Percentiles rank a stretch among this genome's conserved stretches.
phyloP scores from a whole-genome alignment of 2,797 vertebrate genomes.

The Aldrovandia affinis region DNA sequence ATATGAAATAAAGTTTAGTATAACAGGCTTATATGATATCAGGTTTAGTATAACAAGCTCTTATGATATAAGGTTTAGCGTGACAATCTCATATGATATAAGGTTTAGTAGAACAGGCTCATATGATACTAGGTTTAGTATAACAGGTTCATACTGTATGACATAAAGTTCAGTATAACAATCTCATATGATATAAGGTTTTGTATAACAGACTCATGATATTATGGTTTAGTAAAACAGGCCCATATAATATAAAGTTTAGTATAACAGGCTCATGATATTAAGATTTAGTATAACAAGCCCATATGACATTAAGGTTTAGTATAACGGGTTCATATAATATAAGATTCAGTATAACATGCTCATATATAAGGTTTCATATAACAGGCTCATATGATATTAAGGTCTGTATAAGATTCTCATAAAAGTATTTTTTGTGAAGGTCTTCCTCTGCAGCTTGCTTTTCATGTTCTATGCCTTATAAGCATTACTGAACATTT shows the following conservation, averaged over 20 bases:
- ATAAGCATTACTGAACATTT: background rate
- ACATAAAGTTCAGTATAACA: background rate
- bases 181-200: background rate
- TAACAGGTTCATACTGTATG: background rate
- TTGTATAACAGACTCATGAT: too few relatives aligned
- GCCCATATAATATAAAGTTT: background rate
- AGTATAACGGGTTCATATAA: background rate
- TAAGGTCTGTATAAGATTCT: background rate
- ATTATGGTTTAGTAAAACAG: background rate
- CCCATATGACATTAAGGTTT: background rate
- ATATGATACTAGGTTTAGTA: background rate
- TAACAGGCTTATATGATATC: too few relatives aligned
- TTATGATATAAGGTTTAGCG: background rate
- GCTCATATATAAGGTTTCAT: background rate
- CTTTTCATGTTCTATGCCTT: background rate
- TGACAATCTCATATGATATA: background rate
- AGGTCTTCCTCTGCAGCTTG: background rate
- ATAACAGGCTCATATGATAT: background rate
- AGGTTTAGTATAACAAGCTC: background rate
- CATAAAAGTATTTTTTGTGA: background rate
- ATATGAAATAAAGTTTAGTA: background rate
- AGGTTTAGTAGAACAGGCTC: background rate
- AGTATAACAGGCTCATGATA: too few relatives aligned
- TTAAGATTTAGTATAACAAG: too few relatives aligned
- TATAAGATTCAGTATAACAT: too few relatives aligned